Base-by-base conservation (phyloP, 2,888 invertebrate species). In the Nycteola revayana region DNA sequence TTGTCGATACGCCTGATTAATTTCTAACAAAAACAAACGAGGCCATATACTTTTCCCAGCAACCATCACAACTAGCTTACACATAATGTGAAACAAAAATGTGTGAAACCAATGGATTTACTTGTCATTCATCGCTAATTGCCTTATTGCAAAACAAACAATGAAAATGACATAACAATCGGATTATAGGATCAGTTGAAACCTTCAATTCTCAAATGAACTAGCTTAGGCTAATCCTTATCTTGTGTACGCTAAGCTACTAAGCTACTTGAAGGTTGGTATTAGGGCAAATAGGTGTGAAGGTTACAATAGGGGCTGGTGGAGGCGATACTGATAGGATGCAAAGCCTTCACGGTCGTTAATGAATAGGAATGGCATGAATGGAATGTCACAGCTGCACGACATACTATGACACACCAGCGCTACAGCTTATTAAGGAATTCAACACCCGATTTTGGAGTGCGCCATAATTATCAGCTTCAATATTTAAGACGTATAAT, bases 311-410 rank as follows among this genome's bases (percentile, higher is more conserved):
- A 57, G 58, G 61, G 58, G 33, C 36, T 45, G 51, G 42, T 42
- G 44, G 52, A 42, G 36, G 39, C 59, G 60, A 65, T 64, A 48
- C 65, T 60, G 60, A 66, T 14, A 3, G 14, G 14, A 54, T 46
- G 66, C 55, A 44, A 61, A 63, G 62, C 71, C 72, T 70, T 71
- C 59, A 45, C 50, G 41, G 45, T 20, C 36, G 42, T 47, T 57
- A 62, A 64, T 64, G 63, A 58, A 52, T 46, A 50, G 52, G 43
- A 48, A 49, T 37, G 55, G 55, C 54, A 55, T 57, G 63, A 49
- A 52, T 52, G 68, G 78, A 80, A 80, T 81, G 78, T 52, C 49
- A 51, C 48, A 53, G 50, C 32, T 64, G 66, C 81, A 81, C 79
- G 80, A 68, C 63, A 49, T 53, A 46, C 42, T 49, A 46, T 60